Evolutionary conservation across 2,888 invertebrate genomes (phyloP).

Genomic region (Brachypterus glaber): DNA sequence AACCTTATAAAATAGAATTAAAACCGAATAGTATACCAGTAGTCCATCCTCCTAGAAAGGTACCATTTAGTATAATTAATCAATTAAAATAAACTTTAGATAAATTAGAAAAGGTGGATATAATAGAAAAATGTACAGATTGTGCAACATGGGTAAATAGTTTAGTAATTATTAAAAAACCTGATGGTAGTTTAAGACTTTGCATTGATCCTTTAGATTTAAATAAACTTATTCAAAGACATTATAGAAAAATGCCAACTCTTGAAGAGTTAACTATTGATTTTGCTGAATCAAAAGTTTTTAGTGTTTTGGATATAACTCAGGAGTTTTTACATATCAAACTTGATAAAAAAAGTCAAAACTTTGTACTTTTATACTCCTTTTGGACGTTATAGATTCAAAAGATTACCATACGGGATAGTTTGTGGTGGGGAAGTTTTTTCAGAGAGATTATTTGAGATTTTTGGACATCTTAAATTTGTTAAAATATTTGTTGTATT

Average conservation of each 20-base stretch:
- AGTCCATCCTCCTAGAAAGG: too few species aligned
- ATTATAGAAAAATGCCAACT: slow-evolving; percentile 7
- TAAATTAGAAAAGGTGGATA: slow-evolving; percentile 7
- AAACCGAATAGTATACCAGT: slow-evolving; percentile 3
- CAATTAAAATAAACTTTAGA: slow-evolving; percentile 11
- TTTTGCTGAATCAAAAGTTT: slow-evolving; percentile 7
- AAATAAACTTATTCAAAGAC: slow-evolving; percentile 3
- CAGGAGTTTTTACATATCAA: too few species aligned
- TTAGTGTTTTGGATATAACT: slow-evolving; percentile 11
- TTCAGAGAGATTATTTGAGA: neutral
- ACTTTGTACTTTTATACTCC: too few species aligned
- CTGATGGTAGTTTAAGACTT: neutral
- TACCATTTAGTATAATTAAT: too few species aligned
- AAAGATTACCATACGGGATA: neutral
- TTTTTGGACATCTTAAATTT: too few species aligned
- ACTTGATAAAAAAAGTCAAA: too few species aligned
- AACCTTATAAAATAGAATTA: slow-evolving; percentile 14
- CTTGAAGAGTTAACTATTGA: slow-evolving; percentile 9
- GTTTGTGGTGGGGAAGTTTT: neutral
- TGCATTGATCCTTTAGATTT: slow-evolving; percentile 3
- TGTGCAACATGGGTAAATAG: neutral
- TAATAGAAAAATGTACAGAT: slow-evolving; percentile 11
- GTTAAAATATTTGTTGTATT: too few species aligned
- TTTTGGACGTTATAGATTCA: slow-evolving; percentile 2
- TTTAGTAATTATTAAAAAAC: neutral